Percentiles rank a stretch among this genome's conserved stretches.
Evolutionary conservation across 2,797 vertebrate species (phyloP).

Genomic region (Etheostoma perlongum): DNA sequence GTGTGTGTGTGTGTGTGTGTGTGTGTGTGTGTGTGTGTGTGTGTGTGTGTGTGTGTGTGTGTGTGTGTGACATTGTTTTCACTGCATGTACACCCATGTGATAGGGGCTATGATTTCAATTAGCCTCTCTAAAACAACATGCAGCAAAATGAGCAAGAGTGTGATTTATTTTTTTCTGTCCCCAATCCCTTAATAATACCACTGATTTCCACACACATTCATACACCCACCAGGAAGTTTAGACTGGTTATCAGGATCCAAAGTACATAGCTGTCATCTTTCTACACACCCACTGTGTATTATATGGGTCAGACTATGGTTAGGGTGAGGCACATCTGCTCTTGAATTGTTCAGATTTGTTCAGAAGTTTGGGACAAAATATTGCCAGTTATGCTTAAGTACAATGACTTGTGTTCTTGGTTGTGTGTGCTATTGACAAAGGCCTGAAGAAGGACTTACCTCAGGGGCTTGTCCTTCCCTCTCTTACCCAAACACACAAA

Average conservation of each 20-base stretch:
- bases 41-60: background rate
- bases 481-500: conserved; percentile 52
- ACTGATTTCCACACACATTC: conserved; percentile 68
- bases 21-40: background rate
- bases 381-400: conserved; percentile 22
- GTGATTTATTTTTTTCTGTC: conserved; percentile 36
- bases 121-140: conserved; percentile 27
- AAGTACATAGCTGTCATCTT: conserved; percentile 76
- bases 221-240: conserved; percentile 64
- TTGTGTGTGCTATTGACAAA: conserved; percentile 43
- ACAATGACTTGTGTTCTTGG: conserved; percentile 13
- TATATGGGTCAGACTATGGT: conserved; percentile 52
- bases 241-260: conserved; percentile 71
- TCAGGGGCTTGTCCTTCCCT: conserved; percentile 37
- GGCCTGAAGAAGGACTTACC: conserved; percentile 36
- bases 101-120: conserved; percentile 44
- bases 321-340: conserved; percentile 31
- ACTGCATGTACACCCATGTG: conserved; percentile 15
- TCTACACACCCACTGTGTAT: conserved; percentile 45
- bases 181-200: conserved; percentile 69
- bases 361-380: conserved; percentile 33
- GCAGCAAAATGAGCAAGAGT: conserved; percentile 45
- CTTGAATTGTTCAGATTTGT: conserved; percentile 21
- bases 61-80: conserved; percentile 1
- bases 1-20: background rate